Percentiles rank a stretch among this genome's conserved stretches.
Conservation (phyloP, 2,113 vertebrate genomes). For the Cisticola juncidis region DNA sequence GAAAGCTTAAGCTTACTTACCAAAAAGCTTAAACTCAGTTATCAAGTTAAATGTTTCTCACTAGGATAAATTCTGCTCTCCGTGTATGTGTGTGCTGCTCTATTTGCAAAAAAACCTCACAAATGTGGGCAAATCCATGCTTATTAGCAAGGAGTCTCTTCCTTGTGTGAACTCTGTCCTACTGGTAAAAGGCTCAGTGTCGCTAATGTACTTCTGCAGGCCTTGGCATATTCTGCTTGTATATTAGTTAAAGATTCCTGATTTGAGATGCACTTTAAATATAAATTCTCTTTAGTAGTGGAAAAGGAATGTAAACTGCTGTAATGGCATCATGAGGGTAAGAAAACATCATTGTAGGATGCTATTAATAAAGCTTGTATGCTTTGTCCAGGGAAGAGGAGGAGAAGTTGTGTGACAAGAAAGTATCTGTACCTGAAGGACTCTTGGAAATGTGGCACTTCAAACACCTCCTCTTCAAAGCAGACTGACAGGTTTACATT, state of each 20-base stretch:
- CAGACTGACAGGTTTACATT: slow-evolving; percentile 17
- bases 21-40: not conserved
- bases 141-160: not conserved
- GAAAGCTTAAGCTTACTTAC: not conserved
- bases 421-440: not conserved
- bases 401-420: not conserved
- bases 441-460: not conserved
- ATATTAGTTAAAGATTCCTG: not conserved
- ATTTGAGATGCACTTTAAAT: slow-evolving; percentile 61
- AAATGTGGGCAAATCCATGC: not conserved
- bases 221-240: not conserved
- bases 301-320: slow-evolving; percentile 31
- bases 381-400: not conserved
- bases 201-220: not conserved
- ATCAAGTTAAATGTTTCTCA: not conserved
- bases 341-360: not conserved
- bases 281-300: not conserved
- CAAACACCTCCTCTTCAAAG: not conserved
- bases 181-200: not conserved
- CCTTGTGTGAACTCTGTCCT: not conserved
- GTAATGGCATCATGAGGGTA: not conserved
- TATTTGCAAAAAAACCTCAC: not conserved
- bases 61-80: not conserved
- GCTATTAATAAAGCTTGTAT: not conserved
- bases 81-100: not conserved